Percentiles rank a stretch among this genome's conserved stretches.
phyloP scores from a whole-genome alignment of 1,140 invertebrate genomes.

The Drosophila virilis region DNA sequence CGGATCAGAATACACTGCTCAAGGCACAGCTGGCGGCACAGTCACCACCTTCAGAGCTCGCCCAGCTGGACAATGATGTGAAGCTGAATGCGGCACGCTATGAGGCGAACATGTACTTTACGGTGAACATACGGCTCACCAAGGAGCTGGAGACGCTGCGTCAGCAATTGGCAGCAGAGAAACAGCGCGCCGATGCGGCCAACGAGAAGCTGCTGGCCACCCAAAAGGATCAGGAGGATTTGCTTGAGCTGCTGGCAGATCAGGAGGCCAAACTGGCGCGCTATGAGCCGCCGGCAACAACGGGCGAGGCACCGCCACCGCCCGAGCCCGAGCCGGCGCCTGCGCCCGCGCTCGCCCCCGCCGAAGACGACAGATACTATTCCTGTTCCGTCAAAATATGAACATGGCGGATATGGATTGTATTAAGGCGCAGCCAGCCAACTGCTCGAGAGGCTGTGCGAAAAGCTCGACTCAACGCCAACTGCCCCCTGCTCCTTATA shows the following conservation, averaged over 20 bases:
- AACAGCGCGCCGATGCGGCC: conserved; percentile 50
- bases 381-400: too few species aligned
- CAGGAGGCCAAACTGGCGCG: conserved; percentile 84
- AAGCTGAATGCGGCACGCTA: conserved; percentile 68
- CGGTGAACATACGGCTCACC: conserved; percentile 79
- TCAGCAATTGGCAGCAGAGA: conserved; percentile 59
- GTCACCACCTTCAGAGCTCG: conserved; percentile 15
- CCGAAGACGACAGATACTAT: conserved; percentile 43
- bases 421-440: conserved; percentile 5
- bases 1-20: conserved; percentile 94
- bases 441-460: background rate
- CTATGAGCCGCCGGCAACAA: conserved; percentile 47
- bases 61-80: conserved; percentile 37
- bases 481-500: conserved; percentile 26
- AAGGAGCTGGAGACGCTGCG: conserved; percentile 82
- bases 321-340: conserved; percentile 8
- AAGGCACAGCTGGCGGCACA: conserved; percentile 88
- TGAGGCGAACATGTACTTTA: conserved; percentile 78
- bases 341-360: conserved; percentile 6
- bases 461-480: conserved; percentile 24
- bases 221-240: conserved; percentile 95
- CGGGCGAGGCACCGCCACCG: conserved; percentile 9
- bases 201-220: conserved; percentile 87
- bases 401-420: background rate
- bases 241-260: conserved; percentile 93